Base-by-base conservation (phyloP, 2,113 vertebrate genomes). In the Xenus cinereus region DNA sequence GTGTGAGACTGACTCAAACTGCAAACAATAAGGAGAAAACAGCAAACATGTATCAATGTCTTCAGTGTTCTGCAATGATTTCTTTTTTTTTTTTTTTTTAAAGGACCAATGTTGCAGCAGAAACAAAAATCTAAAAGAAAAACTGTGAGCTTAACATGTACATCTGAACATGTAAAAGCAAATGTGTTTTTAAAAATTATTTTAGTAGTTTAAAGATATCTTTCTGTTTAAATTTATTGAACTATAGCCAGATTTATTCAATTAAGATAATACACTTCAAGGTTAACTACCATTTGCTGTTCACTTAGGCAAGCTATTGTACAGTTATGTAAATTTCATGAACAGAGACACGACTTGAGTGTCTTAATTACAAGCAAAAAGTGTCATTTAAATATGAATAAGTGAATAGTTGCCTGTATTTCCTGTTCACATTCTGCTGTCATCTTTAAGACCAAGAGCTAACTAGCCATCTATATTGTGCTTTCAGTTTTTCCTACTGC, bases 371-470 rank as follows among this genome's bases (percentile, higher is more conserved):
- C 95, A 92, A 98, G 97, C 97, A 98, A 98, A 98, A 98, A 94
- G 94, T 98, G 97, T 96, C 96, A 98, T 98, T 98, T 98, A 98
- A 98, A 98, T 98, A 98, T 98, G 98, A 98, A 98, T 98, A 98
- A 97, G 94, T 96, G 96, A 97, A 96, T 97, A 91, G 92, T 97
- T 97, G 96, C 94, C 94, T 97, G 95, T 97, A 95, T 98, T 98
- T 98, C 97, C 98, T 98, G 97, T 97, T 97, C 94, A 84, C 97
- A 71, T 93, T 95, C 95, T 97, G 94, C 94, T 95, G 89, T 94
- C 90, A 96, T 95, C 94, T 97, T 98, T 94, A 97, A 97, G 93
- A 96, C 94, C 86, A 96, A 93, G 64, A 95, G 89, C 89, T 96
- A 95, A 96, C 90, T 94, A 83, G 89, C 37, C 88, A 95, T 96